These are phyloP conservation scores for Tinea semifulvella DNA, from an alignment of 2,888 invertebrate genomes.

Conservation along the genomic window DNA sequence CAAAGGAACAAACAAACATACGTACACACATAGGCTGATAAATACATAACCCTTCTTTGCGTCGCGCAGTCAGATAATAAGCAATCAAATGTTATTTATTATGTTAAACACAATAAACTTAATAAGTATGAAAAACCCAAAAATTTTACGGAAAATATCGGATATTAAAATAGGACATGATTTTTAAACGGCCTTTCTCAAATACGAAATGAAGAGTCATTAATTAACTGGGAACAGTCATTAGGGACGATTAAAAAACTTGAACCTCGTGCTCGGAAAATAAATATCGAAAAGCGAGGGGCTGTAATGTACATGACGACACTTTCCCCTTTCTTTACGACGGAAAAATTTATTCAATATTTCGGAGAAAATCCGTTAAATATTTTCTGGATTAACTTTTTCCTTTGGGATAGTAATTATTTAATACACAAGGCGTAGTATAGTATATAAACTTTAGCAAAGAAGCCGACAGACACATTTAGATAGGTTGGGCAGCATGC, in stretches of 20 bases:
- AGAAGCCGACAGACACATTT: no score
- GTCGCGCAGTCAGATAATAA: no score
- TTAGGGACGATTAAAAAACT: slow-evolving; percentile 52
- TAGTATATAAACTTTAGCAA: no score
- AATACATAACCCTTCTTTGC: no score
- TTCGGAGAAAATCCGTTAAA: background rate
- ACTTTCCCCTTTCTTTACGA: slow-evolving; percentile 4
- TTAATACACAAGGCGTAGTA: background rate
- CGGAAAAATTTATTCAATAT: slow-evolving; percentile 5
- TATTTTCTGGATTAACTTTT: slow-evolving; percentile 5
- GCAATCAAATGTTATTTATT: no score
- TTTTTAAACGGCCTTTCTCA: slow-evolving; percentile 37
- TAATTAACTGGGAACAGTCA: slow-evolving; percentile 53
- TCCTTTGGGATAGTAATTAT: background rate
- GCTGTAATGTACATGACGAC: slow-evolving; percentile 7
- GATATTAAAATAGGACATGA: no score
- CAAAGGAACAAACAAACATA: no score
- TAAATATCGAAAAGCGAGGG: slow-evolving; percentile 29
- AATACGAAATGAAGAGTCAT: slow-evolving; percentile 37
- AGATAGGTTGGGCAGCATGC: no score
- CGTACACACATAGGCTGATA: no score
- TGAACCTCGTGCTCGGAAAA: slow-evolving; percentile 36
- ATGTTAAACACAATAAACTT: no score
- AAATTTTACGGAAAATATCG: no score
- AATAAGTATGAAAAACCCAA: no score